phyloP scores from a whole-genome alignment of 1,140 invertebrate species.

The Brachystomella parvula region DNA sequence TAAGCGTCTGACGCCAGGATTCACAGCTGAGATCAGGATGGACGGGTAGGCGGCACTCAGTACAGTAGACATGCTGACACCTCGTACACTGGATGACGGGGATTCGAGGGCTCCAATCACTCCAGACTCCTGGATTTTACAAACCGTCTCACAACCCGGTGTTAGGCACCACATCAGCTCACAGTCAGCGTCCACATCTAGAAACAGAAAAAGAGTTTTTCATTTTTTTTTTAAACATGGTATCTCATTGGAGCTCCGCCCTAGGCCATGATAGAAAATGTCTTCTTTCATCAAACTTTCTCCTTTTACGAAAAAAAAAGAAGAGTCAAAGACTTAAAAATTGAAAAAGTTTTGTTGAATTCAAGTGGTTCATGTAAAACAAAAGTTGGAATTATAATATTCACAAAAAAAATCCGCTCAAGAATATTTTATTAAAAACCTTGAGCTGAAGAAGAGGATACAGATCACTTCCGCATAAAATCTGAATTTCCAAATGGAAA shows the following conservation, averaged over 20 bases:
- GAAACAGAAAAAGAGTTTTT: too few relatives aligned
- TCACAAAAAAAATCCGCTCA: too few relatives aligned
- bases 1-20: slow-evolving; percentile 27
- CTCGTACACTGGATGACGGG: slow-evolving; percentile 57
- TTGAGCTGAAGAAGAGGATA: too few relatives aligned
- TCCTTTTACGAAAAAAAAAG: background rate
- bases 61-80: slow-evolving; percentile 76
- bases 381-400: too few relatives aligned
- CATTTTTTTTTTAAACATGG: background rate
- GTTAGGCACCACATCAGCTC: slow-evolving; percentile 83
- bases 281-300: background rate
- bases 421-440: too few relatives aligned
- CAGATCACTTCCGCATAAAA: too few relatives aligned
- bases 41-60: slow-evolving; percentile 66
- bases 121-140: slow-evolving; percentile 45
- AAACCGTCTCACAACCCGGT: slow-evolving; percentile 88
- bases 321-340: background rate
- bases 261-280: background rate
- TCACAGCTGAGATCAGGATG: slow-evolving; percentile 47
- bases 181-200: slow-evolving; percentile 88
- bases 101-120: slow-evolving; percentile 29
- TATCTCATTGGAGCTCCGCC: background rate
- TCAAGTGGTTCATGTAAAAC: too few relatives aligned
- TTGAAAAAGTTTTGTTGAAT: too few relatives aligned
- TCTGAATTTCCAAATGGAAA: too few relatives aligned